phyloP scores from a whole-genome alignment of 2,888 invertebrate species.

The Girardia tigrina region DNA sequence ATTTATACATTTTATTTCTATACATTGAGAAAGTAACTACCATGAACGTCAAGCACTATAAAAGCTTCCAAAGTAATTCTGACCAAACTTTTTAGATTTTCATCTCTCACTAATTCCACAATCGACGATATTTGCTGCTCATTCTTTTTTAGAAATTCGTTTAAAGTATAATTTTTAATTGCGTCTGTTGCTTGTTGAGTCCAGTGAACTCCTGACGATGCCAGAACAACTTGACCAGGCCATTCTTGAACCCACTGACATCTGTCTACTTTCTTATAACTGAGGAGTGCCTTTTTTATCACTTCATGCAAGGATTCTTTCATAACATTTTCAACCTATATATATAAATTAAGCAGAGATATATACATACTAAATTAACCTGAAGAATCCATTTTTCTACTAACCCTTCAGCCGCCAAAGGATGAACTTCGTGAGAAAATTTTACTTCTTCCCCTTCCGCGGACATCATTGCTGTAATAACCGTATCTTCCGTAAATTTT shows the following conservation, averaged over 20 bases:
- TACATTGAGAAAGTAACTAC: too few relatives aligned
- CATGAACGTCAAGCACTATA: constrained; percentile 51
- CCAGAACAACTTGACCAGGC: constrained; percentile 50
- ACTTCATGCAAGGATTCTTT: constrained; percentile 67
- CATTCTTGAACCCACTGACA: constrained; percentile 48
- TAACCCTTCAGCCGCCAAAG: constrained; percentile 46
- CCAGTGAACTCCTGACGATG: constrained; percentile 48
- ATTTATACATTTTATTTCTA: constrained; percentile 25
- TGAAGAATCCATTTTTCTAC: constrained; percentile 49
- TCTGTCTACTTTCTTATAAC: constrained; percentile 42
- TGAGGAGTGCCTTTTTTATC: constrained; percentile 60
- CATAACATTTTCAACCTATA: constrained; percentile 76
- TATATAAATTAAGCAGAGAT: constrained; percentile 40
- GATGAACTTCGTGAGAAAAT: constrained; percentile 42
- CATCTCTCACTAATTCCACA: constrained; percentile 47
- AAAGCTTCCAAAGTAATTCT: constrained; percentile 49
- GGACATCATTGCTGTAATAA: constrained; percentile 49
- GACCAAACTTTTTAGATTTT: constrained; percentile 46
- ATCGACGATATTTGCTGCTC: constrained; percentile 47
- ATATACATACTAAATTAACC: constrained; percentile 39
- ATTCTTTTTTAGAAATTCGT: constrained; percentile 44
- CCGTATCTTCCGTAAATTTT: constrained; percentile 43
- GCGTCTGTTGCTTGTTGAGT: constrained; percentile 48
- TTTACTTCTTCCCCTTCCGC: constrained; percentile 41
- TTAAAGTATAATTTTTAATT: constrained; percentile 41